A percentile compares a stretch with the other conserved stretches of the same genome.
Evolutionary conservation across 2,888 invertebrate species (phyloP).

Genomic region (Melanargia galathea): DNA sequence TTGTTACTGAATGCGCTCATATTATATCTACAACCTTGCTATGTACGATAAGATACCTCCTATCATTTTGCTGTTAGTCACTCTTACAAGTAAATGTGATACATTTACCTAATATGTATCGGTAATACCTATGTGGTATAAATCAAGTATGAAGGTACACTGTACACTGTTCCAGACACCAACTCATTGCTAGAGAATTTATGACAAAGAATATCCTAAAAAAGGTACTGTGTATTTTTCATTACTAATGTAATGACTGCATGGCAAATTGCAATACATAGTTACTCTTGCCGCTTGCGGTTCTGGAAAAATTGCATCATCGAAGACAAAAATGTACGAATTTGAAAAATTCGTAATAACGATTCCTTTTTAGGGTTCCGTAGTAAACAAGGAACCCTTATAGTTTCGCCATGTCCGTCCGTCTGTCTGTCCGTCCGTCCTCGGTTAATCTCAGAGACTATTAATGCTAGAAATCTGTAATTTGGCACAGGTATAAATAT

Average conservation of each 20-base stretch:
- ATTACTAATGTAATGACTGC: slow-evolving; percentile 10
- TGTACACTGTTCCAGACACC: neutral
- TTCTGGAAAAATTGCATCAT: slow-evolving; percentile 1
- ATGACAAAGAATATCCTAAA: slow-evolving; percentile 19
- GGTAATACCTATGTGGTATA: slow-evolving; percentile 28
- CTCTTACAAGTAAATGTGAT: slow-evolving; percentile 33
- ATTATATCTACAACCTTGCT: slow-evolving; percentile 47
- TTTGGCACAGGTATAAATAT: too few species aligned
- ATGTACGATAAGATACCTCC: slow-evolving; percentile 42
- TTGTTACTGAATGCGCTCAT: slow-evolving; percentile 46
- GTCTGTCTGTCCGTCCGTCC: too few species aligned
- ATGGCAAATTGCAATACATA: neutral
- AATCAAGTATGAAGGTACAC: slow-evolving; percentile 4
- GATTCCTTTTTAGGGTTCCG: too few species aligned
- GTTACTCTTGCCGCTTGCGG: neutral
- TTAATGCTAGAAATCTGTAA: too few species aligned
- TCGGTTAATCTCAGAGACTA: too few species aligned
- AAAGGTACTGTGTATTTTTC: slow-evolving; percentile 12
- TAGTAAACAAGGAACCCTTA: too few species aligned
- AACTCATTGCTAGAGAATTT: slow-evolving; percentile 27
- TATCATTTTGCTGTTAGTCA: slow-evolving; percentile 39
- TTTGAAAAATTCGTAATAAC: too few species aligned
- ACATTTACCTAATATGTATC: slow-evolving; percentile 20
- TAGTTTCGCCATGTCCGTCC: too few species aligned
- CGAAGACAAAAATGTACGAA: neutral